Evolutionary conservation across 30 jellyfish, hydroid and myxozoan genomes (phyloP), one percentile per base, ranked within the genome.

Genomic region (Pseudorhiza aurosa): DNA sequence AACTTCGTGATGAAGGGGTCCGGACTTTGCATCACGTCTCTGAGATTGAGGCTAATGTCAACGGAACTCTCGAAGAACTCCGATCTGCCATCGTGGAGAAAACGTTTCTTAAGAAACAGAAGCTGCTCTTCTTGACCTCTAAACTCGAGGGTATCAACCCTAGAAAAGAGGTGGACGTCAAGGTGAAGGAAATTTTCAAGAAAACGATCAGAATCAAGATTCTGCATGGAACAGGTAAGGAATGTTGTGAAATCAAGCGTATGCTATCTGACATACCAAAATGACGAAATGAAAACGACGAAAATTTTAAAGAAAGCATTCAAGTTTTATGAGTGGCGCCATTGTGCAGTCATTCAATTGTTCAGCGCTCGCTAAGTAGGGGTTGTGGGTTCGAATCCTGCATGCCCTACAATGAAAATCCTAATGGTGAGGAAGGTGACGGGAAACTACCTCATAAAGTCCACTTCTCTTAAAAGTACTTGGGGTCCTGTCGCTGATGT

Each of bases 201-300:
- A 73, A 31, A 8, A 44, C 75, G 59, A 49, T 85, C 25, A 72
- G 63, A 47, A 62, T 75, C 56, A 73, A 85, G 37, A 55, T 73
- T 19, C 76, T 83, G 1, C 92, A 81, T 27, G 92, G 92, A 70
- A 81, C 92, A 65, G 92, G 92, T 79, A 17, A 32, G 12, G n/a
- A n/a, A n/a, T n/a, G n/a, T n/a, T n/a, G n/a, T n/a, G n/a, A 9
- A 9, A 6, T 10, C 25, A 25, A 14, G 24, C 5, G 5, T 53
- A 14, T 7, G n/a, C 24, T 53, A 7, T 7, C 25, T 30, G 5
- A 7, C 8, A 7, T 6, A 14, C 22, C 24, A 30, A 8, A 7
- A 6, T 10, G 24, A 10, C 25, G 11, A 6, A 6, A 14, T 7
- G n/a, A 9, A 8, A 18, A 6, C 5, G n/a, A n/a, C n/a, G n/a